phyloP scores from a whole-genome alignment of 2,113 vertebrate species.

The Sorex araneus region DNA sequence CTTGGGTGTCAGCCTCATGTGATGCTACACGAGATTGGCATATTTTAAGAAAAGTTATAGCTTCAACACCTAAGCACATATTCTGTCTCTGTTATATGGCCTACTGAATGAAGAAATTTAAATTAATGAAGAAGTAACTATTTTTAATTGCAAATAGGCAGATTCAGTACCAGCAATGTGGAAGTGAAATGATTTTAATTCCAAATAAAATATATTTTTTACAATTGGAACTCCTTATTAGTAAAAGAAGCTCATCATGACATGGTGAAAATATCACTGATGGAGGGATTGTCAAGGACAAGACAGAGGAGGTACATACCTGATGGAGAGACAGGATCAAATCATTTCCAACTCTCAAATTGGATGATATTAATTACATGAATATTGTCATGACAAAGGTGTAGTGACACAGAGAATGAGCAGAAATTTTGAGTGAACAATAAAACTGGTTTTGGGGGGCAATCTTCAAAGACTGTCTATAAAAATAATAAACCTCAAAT shows the following conservation, averaged over 20 bases:
- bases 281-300: neutral
- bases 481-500: constrained; percentile 45
- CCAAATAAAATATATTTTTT: neutral
- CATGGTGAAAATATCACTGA: neutral
- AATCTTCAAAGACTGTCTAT: constrained; percentile 15
- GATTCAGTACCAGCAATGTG: neutral
- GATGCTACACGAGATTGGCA: too few relatives aligned
- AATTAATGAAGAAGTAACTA: neutral
- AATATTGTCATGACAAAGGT: neutral
- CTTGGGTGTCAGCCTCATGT: too few relatives aligned
- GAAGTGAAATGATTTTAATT: constrained; percentile 1
- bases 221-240: constrained; percentile 11
- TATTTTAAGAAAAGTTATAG: too few relatives aligned
- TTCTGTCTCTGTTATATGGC: neutral
- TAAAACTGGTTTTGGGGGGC: neutral
- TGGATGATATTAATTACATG: neutral
- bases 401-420: constrained; percentile 18
- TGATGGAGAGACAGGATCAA: neutral
- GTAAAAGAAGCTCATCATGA: neutral
- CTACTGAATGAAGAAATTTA: constrained; percentile 4
- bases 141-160: neutral
- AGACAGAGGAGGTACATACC: neutral
- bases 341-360: neutral
- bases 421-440: constrained; percentile 40
- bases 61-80: neutral